These are phyloP conservation scores for Crenichthys baileyi DNA, from an alignment of 2,797 vertebrate genomes.

Conservation along the genomic window DNA sequence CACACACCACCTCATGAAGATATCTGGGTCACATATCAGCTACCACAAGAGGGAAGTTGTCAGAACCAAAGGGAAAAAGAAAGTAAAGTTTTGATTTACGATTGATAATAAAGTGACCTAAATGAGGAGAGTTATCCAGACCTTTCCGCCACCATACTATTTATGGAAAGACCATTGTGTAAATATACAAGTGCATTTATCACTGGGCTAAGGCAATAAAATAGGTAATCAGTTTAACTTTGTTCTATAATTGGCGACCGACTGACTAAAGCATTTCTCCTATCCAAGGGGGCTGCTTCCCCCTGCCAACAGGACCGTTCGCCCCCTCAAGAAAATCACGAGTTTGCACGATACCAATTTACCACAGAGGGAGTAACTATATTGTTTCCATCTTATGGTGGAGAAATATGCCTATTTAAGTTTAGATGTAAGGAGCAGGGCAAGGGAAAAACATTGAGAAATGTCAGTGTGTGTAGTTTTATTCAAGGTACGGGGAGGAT, in stretches of 20 bases:
- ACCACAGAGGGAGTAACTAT: too few relatives aligned
- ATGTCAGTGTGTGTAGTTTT: too few relatives aligned
- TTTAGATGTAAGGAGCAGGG: too few relatives aligned
- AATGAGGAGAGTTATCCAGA: constrained; percentile 27
- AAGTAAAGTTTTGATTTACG: constrained; percentile 27
- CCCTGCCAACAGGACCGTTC: too few relatives aligned
- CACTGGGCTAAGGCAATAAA: constrained; percentile 26
- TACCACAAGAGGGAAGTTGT: constrained; percentile 29
- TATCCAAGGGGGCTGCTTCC: too few relatives aligned
- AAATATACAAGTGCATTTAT: constrained; percentile 37
- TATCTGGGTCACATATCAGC: constrained; percentile 68
- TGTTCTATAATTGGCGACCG: constrained; percentile 23
- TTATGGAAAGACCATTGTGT: constrained; percentile 50
- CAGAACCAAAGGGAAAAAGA: constrained; percentile 21
- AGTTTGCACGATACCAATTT: too few relatives aligned
- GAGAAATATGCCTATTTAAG: too few relatives aligned
- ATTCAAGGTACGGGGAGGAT: too few relatives aligned
- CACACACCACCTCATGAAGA: constrained; percentile 15
- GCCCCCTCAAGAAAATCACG: too few relatives aligned
- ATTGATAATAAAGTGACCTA: constrained; percentile 48
- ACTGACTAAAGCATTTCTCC: background rate
- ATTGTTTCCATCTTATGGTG: too few relatives aligned
- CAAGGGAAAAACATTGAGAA: too few relatives aligned
- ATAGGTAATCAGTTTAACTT: constrained; percentile 33
- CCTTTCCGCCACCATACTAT: constrained; percentile 26